Evolutionary conservation across 2,113 vertebrate genomes (phyloP), one percentile per base, ranked within the genome.

Genomic region (Poeciliopsis turrubarensis): DNA sequence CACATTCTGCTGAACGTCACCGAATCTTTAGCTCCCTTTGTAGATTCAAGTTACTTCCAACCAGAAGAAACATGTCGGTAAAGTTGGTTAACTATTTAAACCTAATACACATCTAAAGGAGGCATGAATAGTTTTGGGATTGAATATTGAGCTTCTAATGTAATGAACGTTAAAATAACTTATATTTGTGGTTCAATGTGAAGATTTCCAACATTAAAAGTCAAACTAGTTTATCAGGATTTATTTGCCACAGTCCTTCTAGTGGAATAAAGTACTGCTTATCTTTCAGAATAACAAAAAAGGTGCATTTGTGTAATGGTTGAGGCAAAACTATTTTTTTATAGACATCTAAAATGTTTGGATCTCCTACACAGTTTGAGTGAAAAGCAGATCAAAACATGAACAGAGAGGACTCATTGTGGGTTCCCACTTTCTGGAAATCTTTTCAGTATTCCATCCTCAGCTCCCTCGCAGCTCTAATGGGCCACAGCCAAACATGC

Each of bases 391-490:
- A 57, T 41, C 32, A 34, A 54, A 27, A 76, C 15, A 44, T 12
- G 14, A 47, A 47, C 44, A 47, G 44, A 47, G 62, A 72, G 67
- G 62, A 12, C 78, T 88, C 76, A 83, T 78, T 88, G 77, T 77
- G 77, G 79, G 68, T 82, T 78, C 78, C 76, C 79, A 76, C 69
- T 75, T 0, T 65, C 82, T 63, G 82, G 75, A 83, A 75, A 74
- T 82, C 68, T 88, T 68, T 72, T 89, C 84, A 85, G 83, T 82
- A 86, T 89, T 89, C 87, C 5, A 12, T 70, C 72, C 72, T 82
- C 72, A 70, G 73, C 68, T 12, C 79, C 72, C 68, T 41, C 57
- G 68, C 85, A 72, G 65, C 85, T 6, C 78, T 81, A 87, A 89
- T 77, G 70, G 81, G 81, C 77, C 75, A 31, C 65, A 80, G 71